Conservation (phyloP, 2,113 vertebrate species). For the Cyprinodon tularosa region DNA sequence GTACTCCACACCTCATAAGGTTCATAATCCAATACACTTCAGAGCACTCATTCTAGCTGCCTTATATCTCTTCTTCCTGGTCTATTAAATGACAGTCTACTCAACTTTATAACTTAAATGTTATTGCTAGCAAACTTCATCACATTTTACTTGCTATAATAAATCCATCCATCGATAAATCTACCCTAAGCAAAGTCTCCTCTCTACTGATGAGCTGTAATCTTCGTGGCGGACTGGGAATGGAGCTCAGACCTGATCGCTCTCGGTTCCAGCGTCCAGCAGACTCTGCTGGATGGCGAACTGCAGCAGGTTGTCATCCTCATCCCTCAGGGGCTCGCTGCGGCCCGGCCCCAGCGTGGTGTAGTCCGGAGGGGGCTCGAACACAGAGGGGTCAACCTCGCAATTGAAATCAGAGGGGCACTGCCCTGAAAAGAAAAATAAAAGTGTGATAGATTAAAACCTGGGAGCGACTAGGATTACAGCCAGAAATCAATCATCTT, state of each 20-base stretch:
- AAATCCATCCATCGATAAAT: neutral
- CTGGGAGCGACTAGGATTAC: neutral
- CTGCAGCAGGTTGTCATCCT: constrained; percentile 93
- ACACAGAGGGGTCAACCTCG: constrained; percentile 89
- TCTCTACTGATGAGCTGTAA: neutral
- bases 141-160: neutral
- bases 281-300: constrained; percentile 97
- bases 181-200: neutral
- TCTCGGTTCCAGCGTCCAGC: constrained; percentile 90
- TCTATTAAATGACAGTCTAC: neutral
- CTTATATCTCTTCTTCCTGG: neutral
- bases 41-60: neutral
- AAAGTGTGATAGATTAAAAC: neutral
- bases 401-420: constrained; percentile 79
- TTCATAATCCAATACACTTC: too few species aligned
- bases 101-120: neutral
- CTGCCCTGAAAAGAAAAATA: constrained; percentile 64
- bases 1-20: neutral
- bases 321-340: constrained; percentile 90
- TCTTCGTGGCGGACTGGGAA: neutral
- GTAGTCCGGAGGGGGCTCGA: constrained; percentile 91
- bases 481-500: neutral
- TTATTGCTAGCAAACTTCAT: neutral
- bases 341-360: constrained; percentile 87
- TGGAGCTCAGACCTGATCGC: constrained; percentile 85